phyloP scores from a whole-genome alignment of 2,888 invertebrate genomes.

The Taenaris catops region DNA sequence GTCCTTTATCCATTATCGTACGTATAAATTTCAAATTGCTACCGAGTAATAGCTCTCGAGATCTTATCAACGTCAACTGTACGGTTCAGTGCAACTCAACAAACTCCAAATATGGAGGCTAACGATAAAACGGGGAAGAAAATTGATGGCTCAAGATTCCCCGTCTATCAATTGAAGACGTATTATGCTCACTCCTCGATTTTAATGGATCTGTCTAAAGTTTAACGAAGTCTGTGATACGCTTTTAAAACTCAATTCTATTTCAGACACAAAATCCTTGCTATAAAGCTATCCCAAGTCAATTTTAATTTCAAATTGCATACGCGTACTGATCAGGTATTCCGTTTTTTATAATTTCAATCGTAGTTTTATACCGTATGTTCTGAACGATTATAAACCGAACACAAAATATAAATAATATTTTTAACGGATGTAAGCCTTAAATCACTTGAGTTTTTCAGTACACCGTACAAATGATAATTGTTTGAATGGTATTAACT shows the following conservation, averaged over 20 bases:
- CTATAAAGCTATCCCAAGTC: conserved; percentile 2
- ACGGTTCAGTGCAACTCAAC: conserved; percentile 30
- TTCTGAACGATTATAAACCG: too few species aligned
- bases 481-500: too few species aligned
- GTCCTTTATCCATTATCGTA: not conserved
- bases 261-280: conserved; percentile 13
- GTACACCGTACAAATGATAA: too few species aligned
- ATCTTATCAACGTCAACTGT: conserved; percentile 23
- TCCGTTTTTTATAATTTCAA: too few species aligned
- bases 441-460: too few species aligned
- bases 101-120: conserved; percentile 25
- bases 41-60: conserved; percentile 20
- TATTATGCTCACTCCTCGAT: conserved; percentile 16
- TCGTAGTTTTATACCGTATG: too few species aligned
- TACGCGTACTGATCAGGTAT: conserved; percentile 4
- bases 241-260: conserved; percentile 15
- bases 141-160: conserved; percentile 15
- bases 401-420: too few species aligned
- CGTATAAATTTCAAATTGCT: conserved; percentile 27
- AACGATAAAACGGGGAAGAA: conserved; percentile 13
- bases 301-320: conserved; percentile 12
- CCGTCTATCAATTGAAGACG: conserved; percentile 16
- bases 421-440: too few species aligned
- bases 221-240: conserved; percentile 12
- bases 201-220: conserved; percentile 21